Base-by-base conservation (phyloP, 2,113 vertebrate genomes). In the Gnathonemus echidnorhynchus region DNA sequence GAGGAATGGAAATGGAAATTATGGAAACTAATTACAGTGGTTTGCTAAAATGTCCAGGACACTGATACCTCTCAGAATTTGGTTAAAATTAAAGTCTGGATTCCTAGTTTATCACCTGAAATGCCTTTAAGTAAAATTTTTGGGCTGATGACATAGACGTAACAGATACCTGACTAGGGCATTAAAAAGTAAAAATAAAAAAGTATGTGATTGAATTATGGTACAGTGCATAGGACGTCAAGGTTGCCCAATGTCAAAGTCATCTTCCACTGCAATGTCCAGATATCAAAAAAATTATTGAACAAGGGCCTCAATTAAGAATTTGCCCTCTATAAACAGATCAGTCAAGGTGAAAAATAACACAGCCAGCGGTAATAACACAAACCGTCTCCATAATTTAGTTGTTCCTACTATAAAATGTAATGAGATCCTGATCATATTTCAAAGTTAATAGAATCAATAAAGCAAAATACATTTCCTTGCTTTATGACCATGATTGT, bases 341-440 rank as follows among this genome's bases (percentile, higher is more conserved):
- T 80, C 74, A 80, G 31, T 80, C 74, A 80, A 80, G 35, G 74
- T 80, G 74, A 80, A 31, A 7, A 42, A 42, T 42, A 39, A 42
- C 35, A 39, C 13, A 42, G 15, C 15, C 35, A 80, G 35, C 15
- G 0, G 6, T 80, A 80, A 80, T 80, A 80, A 80, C 74, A 80
- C 13, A 42, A 80, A 80, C 74, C 39, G 74, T 42, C 74, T 35
- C 31, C 17, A 21, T 80, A 80, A 80, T 80, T 80, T 42, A 80
- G 74, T 80, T 80, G 74, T 42, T 80, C 35, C 74, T 80, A 80
- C 74, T 80, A 80, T 80, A 80, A 80, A 80, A 80, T 80, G 74
- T 80, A 39, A 80, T 80, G 74, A 80, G 35, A 80, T 80, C 35
- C 74, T 19, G 35, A 42, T 80, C 74, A 80, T 80, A 80, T 80